These are phyloP conservation scores for Sesamia nonagrioides DNA, from an alignment of 1,140 invertebrate species.

Conservation along the genomic window DNA sequence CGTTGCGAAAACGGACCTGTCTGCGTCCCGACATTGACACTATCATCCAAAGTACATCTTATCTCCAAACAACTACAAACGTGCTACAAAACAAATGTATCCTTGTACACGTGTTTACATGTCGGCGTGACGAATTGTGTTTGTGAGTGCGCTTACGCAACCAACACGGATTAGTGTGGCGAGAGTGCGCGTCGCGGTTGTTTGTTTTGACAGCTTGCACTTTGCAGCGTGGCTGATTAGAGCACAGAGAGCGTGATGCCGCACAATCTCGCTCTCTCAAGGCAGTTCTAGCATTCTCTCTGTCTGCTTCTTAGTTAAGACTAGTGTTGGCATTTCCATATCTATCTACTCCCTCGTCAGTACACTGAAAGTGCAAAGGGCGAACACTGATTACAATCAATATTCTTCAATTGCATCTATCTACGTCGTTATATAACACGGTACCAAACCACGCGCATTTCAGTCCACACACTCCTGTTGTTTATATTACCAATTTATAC, in stretches of 20 bases:
- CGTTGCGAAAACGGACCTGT: neutral
- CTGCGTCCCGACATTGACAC: constrained; percentile 18
- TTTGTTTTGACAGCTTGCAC: constrained; percentile 63
- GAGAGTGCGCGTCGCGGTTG: constrained; percentile 36
- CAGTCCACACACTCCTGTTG: constrained; percentile 18
- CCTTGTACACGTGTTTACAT: constrained; percentile 55
- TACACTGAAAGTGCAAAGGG: neutral
- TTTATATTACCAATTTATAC: constrained; percentile 37
- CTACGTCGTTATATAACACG: constrained; percentile 1
- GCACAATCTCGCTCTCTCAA: too few relatives aligned
- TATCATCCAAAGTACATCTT: constrained; percentile 5
- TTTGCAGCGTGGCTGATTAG: constrained; percentile 16
- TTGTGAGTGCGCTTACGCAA: constrained; percentile 59
- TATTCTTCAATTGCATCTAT: constrained; percentile 18
- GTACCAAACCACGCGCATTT: constrained; percentile 27
- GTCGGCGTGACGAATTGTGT: constrained; percentile 59
- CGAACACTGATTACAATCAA: constrained; percentile 8
- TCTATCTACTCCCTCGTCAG: too few relatives aligned
- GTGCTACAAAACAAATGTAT: constrained; percentile 25
- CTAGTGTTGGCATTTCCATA: too few relatives aligned
- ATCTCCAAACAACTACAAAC: constrained; percentile 6
- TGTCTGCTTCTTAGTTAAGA: too few relatives aligned
- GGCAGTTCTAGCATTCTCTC: too few relatives aligned
- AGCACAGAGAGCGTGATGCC: neutral
- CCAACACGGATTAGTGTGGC: constrained; percentile 29